phyloP scores from a whole-genome alignment of 1,140 invertebrate species.

The Leptinotarsa undecemlineata region DNA sequence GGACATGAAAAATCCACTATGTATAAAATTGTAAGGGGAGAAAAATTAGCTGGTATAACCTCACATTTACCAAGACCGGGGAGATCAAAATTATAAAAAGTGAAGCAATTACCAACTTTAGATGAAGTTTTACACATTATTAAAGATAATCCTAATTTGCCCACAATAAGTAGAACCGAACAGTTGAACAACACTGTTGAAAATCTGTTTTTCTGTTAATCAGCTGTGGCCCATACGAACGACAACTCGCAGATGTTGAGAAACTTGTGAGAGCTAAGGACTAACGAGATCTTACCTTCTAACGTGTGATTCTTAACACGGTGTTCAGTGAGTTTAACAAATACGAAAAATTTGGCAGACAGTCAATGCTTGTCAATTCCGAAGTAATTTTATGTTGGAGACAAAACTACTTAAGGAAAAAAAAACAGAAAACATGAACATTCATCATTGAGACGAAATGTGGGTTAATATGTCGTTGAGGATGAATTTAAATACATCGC shows the following conservation, averaged over 20 bases:
- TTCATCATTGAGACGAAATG: background rate
- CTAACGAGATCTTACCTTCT: too few species aligned
- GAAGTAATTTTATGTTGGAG: background rate
- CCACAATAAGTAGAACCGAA: background rate
- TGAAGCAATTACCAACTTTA: background rate
- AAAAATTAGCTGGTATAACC: background rate
- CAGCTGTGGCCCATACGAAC: too few species aligned
- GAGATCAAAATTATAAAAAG: background rate
- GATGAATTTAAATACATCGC: too few species aligned
- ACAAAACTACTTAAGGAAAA: background rate
- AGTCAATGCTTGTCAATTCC: background rate
- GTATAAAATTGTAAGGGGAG: background rate
- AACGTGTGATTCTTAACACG: too few species aligned
- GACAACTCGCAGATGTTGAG: too few species aligned
- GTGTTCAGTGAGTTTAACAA: conserved; percentile 1
- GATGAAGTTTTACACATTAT: background rate
- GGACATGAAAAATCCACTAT: too few species aligned
- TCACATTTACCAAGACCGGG: background rate
- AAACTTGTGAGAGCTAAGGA: too few species aligned
- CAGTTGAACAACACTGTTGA: too few species aligned
- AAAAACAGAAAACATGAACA: background rate
- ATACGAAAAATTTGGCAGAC: background rate
- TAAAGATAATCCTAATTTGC: background rate
- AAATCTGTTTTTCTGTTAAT: too few species aligned
- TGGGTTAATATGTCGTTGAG: background rate